These are phyloP conservation scores for Gymnopithys bicolor DNA, from an alignment of 2,797 vertebrate genomes.

Conservation along the genomic window DNA sequence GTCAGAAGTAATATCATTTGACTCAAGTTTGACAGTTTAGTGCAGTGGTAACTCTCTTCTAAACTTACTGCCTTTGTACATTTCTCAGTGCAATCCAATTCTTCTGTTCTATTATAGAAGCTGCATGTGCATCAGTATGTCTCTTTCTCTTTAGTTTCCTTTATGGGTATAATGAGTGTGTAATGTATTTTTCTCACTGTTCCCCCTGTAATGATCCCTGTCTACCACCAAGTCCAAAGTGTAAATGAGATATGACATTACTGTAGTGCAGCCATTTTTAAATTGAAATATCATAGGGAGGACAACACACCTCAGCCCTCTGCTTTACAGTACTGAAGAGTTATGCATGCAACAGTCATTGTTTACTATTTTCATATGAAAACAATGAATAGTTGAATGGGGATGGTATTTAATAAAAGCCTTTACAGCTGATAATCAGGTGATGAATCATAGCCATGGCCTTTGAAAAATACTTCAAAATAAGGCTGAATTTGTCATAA, in stretches of 20 bases:
- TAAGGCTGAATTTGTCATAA: neutral
- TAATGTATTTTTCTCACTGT: constrained; percentile 57
- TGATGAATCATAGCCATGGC: neutral
- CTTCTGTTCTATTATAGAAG: constrained; percentile 5
- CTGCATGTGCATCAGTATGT: neutral
- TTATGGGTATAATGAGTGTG: constrained; percentile 44
- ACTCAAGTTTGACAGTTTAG: constrained; percentile 15
- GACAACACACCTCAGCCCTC: neutral
- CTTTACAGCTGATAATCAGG: constrained; percentile 11
- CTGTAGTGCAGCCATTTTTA: constrained; percentile 43
- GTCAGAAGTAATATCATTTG: neutral
- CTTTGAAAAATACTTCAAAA: constrained; percentile 6
- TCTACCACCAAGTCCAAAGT: constrained; percentile 48
- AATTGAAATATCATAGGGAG: constrained; percentile 60
- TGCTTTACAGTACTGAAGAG: neutral
- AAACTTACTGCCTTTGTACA: neutral
- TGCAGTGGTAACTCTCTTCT: constrained; percentile 1
- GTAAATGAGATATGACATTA: constrained; percentile 59
- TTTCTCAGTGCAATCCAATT: neutral
- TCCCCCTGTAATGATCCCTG: constrained; percentile 43
- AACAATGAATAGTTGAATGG: neutral
- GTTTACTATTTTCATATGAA: constrained; percentile 4
- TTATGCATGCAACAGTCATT: constrained; percentile 1
- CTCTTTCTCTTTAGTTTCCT: constrained; percentile 52
- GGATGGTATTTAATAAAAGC: constrained; percentile 34